These are phyloP conservation scores for Melanocharis versteri DNA, from an alignment of 2,113 vertebrate genomes.

Conservation along the genomic window DNA sequence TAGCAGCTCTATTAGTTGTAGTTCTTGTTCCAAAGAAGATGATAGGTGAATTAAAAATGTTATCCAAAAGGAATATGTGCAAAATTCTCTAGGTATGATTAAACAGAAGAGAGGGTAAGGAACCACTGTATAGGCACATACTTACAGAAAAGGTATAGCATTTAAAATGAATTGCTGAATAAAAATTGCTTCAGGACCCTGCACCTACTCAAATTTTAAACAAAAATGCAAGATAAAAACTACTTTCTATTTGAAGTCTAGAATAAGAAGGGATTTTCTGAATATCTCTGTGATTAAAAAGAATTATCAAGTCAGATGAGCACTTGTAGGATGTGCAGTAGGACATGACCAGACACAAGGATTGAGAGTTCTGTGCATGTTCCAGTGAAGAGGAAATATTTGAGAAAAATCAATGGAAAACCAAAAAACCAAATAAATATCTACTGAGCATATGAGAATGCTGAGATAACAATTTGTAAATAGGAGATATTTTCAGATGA, in stretches of 20 bases:
- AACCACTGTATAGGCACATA: background rate
- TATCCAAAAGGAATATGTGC: background rate
- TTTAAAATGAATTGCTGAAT: background rate
- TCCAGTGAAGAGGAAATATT: background rate
- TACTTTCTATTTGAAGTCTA: background rate
- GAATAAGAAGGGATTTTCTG: background rate
- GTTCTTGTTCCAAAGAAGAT: background rate
- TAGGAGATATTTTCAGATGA: background rate
- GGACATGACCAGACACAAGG: background rate
- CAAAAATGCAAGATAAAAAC: background rate
- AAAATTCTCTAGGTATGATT: background rate
- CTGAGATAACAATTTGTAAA: background rate
- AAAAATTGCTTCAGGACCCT: background rate
- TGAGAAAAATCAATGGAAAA: background rate
- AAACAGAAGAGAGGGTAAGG: background rate
- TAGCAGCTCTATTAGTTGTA: background rate
- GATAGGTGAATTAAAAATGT: background rate
- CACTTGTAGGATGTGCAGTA: accelerated
- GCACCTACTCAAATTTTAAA: background rate
- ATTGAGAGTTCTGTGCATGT: background rate
- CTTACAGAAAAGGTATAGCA: background rate
- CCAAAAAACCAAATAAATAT: background rate
- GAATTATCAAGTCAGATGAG: background rate
- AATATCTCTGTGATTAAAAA: background rate
- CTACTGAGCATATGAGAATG: background rate